Base-by-base conservation (phyloP, 2,113 vertebrate species). In the Dolichotis patagonum region DNA sequence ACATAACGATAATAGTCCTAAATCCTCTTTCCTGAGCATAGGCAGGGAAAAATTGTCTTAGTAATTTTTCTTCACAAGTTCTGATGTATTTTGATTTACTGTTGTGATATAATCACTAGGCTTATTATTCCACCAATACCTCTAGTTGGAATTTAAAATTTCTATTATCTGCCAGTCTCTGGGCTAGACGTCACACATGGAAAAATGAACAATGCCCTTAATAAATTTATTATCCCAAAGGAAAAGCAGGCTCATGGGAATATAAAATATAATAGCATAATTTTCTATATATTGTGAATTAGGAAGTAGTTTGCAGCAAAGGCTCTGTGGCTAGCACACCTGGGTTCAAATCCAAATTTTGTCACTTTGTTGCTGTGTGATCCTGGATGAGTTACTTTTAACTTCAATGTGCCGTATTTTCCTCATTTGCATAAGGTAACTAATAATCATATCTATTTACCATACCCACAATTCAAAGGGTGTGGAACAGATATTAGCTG, bases 301-400 rank as follows among this genome's bases (percentile, higher is more conserved):
- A 91, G 84, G 26, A 89, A 83, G 17, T 91, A 58, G 63, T 49
- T 83, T 75, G 85, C 38, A 86, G 43, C 32, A 69, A 91, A 90
- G 20, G 35, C 54, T 90, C 5, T 22, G 43, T 2, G 84, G 11
- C 54, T 86, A 56, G n/a, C 38, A 58, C 63, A 65, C 20, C 30
- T 60, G 69, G 46, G 1, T 91, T 41, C 46, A 62, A 87, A 81
- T 63, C 13, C n/a, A 14, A 41, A 2, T 67, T 83, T 85, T 62
- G 67, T 26, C 49, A 49, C 43, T 46, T 62, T 62, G 46, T 46
- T 94, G 14, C 69, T 90, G 26, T 30, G 56, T 63, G 63, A 60
- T n/a, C 10, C 58, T 60, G 60, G 7, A 13, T 60, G 69, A 46
- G 3, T 63, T 60, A 81, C 54, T n/a, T 71, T 88, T 49, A 35